These are phyloP conservation scores for Drymodes brunneopygia DNA, from an alignment of 2,113 vertebrate species.

Conservation along the genomic window DNA sequence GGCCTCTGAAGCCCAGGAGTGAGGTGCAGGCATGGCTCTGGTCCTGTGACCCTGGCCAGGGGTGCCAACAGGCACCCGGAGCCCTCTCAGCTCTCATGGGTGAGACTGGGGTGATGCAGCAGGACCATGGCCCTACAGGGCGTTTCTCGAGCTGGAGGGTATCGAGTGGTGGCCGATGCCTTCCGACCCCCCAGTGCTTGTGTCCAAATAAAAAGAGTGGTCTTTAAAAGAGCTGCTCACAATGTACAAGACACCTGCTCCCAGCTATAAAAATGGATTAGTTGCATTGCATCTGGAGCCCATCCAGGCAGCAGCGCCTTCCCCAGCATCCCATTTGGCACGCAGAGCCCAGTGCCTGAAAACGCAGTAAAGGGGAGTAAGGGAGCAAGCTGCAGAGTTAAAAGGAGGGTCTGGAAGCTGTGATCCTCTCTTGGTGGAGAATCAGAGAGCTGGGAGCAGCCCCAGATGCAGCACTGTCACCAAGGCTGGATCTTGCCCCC, in stretches of 20 bases:
- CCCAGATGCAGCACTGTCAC: neutral
- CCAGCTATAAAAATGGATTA: neutral
- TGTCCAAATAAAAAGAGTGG: neutral
- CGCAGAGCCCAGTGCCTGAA: neutral
- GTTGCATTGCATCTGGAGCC: constrained; percentile 35
- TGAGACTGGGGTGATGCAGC: fast-evolving
- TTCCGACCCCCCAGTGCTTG: neutral
- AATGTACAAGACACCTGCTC: constrained; percentile 30
- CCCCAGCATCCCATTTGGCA: constrained; percentile 38
- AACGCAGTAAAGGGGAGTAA: fast-evolving
- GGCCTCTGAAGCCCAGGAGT: fast-evolving
- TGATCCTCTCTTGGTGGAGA: neutral
- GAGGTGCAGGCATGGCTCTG: neutral
- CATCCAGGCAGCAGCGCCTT: constrained; percentile 34
- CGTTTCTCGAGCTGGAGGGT: neutral
- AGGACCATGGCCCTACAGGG: fast-evolving
- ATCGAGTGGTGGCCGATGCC: fast-evolving
- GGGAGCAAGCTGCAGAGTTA: constrained; percentile 7
- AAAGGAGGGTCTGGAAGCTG: constrained; percentile 36
- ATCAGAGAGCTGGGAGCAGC: neutral
- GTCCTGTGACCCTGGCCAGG: neutral
- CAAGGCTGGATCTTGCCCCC: neutral
- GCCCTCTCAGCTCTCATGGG: neutral
- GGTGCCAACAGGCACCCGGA: fast-evolving
- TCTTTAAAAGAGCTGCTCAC: neutral